Percentiles rank a stretch among this genome's conserved stretches.
These are phyloP conservation scores for Steatocranus sp. DNA, from an alignment of 2,797 vertebrate species.

Conservation along the genomic window DNA sequence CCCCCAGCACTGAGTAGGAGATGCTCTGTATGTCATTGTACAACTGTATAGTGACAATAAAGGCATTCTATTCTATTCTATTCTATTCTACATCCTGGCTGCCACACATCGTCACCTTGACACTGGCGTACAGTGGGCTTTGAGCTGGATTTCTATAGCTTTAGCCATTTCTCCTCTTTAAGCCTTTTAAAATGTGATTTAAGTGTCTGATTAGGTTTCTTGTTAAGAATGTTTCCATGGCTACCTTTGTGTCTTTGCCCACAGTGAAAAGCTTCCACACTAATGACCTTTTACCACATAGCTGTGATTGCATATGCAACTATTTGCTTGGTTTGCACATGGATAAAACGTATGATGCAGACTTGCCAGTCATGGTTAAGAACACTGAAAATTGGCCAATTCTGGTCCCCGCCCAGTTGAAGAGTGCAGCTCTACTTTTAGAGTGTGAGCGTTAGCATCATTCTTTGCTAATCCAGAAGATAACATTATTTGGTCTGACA, in stretches of 20 bases:
- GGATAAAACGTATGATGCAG: neutral
- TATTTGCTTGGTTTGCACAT: neutral
- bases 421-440: neutral
- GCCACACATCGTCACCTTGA: neutral
- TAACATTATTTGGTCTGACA: neutral
- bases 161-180: neutral
- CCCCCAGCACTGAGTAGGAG: too few species aligned
- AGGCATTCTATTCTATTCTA: too few species aligned
- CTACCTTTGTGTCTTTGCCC: neutral
- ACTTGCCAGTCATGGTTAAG: neutral
- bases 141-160: neutral
- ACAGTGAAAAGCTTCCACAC: neutral
- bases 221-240: neutral
- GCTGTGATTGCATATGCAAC: neutral
- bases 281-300: neutral
- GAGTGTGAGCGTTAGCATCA: fast-evolving
- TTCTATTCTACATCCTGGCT: neutral
- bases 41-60: too few species aligned
- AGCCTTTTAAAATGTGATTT: neutral
- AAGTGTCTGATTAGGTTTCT: neutral
- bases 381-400: neutral
- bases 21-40: too few species aligned
- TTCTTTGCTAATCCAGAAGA: neutral
- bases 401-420: fast-evolving
- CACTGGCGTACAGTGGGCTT: fast-evolving